Evolutionary conservation across 2,888 invertebrate genomes (phyloP).

Genomic region (Seira ritae): DNA sequence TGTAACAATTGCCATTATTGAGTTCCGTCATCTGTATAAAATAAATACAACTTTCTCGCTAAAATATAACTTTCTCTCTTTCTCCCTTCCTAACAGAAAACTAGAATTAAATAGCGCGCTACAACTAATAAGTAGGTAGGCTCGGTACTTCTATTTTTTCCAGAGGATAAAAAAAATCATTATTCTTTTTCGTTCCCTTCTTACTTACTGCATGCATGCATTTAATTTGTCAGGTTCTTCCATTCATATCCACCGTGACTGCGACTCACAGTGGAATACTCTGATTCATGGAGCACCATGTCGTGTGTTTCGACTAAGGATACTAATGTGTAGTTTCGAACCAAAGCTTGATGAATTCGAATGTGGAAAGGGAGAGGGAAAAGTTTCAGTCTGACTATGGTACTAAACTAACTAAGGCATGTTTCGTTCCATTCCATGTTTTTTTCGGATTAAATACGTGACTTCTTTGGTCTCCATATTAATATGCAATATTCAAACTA

Average conservation of each 20-base stretch:
- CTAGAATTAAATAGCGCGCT: too few relatives aligned
- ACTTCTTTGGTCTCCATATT: neutral
- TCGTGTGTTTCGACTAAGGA: neutral
- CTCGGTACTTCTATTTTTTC: too few relatives aligned
- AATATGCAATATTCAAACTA: neutral
- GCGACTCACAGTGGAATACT: neutral
- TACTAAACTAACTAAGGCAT: neutral
- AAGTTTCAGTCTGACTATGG: neutral
- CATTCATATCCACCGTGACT: neutral
- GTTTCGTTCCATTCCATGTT: neutral
- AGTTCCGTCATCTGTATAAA: too few relatives aligned
- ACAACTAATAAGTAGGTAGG: too few relatives aligned
- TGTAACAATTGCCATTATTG: too few relatives aligned
- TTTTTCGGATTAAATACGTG: conserved; percentile 13
- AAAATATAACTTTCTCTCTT: too few relatives aligned
- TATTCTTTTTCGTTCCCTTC: too few relatives aligned
- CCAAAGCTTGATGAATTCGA: neutral
- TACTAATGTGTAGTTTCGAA: neutral
- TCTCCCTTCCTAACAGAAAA: too few relatives aligned
- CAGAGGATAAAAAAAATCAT: too few relatives aligned
- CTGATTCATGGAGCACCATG: conserved; percentile 7
- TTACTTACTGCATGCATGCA: neutral
- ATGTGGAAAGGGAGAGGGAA: neutral
- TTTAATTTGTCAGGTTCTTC: neutral
- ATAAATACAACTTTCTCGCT: too few relatives aligned